phyloP scores from a whole-genome alignment of 2,113 vertebrate genomes.

The Brienomyrus longianalis region DNA sequence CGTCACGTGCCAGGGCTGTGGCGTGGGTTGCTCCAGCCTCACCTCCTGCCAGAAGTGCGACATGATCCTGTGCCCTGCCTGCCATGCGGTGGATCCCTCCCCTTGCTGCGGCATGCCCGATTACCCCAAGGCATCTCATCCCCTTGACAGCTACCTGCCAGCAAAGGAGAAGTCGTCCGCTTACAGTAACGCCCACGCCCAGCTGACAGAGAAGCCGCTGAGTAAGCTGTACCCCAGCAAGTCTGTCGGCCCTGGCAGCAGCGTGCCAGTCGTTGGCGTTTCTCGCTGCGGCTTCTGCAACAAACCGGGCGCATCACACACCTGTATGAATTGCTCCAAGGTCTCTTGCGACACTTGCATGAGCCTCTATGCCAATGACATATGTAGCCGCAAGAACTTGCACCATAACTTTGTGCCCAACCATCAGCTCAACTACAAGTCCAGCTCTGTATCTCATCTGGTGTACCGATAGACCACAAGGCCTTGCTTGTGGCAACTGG shows the following conservation, averaged over 20 bases:
- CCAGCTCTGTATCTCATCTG: slow-evolving; percentile 80
- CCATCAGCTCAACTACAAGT: slow-evolving; percentile 90
- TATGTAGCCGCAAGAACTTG: slow-evolving; percentile 84
- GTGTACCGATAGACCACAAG: slow-evolving; percentile 77
- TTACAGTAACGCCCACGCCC: slow-evolving; percentile 69
- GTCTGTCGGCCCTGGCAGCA: slow-evolving; percentile 40
- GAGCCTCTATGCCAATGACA: slow-evolving; percentile 79
- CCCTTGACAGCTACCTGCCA: slow-evolving; percentile 62
- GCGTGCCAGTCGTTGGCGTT: slow-evolving; percentile 39
- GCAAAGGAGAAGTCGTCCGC: slow-evolving; percentile 67
- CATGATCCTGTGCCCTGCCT: slow-evolving; percentile 63
- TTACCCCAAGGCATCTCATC: slow-evolving; percentile 57
- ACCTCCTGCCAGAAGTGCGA: slow-evolving; percentile 85
- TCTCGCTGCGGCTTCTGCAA: slow-evolving; percentile 92
- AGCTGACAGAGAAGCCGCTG: slow-evolving; percentile 71
- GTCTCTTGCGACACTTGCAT: slow-evolving; percentile 90
- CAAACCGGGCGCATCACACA: slow-evolving; percentile 80
- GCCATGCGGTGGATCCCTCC: slow-evolving; percentile 59
- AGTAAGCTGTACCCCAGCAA: slow-evolving; percentile 64
- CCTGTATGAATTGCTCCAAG: slow-evolving; percentile 93
- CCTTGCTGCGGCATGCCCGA: slow-evolving; percentile 66
- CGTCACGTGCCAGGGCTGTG: slow-evolving; percentile 87
- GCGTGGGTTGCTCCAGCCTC: slow-evolving; percentile 67
- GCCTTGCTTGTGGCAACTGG: slow-evolving; percentile 17
- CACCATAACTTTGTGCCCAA: slow-evolving; percentile 89